These are phyloP conservation scores for Lamellibrachia satsuma DNA, from an alignment of 2,888 invertebrate genomes.

Conservation along the genomic window DNA sequence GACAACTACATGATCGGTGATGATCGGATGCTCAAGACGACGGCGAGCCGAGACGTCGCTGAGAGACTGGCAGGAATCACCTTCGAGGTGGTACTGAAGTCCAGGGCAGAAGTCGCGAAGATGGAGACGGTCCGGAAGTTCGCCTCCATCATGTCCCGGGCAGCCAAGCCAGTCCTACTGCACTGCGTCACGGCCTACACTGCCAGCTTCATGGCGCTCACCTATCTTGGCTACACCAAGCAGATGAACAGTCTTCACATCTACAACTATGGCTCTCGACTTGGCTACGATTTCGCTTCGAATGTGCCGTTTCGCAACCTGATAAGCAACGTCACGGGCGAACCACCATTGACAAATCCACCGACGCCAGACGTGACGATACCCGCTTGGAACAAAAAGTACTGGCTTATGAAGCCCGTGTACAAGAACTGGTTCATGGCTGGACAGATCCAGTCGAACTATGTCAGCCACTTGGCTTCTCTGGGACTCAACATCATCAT, in stretches of 20 bases:
- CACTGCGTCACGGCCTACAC: slow-evolving; percentile 37
- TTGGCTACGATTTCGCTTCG: background rate
- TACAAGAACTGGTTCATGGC: slow-evolving; percentile 52
- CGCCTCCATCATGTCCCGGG: background rate
- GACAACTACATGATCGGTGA: background rate
- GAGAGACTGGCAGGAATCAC: background rate
- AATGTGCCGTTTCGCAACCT: background rate
- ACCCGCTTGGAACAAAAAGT: slow-evolving; percentile 46
- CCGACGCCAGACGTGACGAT: background rate
- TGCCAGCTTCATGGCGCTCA: background rate
- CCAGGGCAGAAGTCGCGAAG: background rate
- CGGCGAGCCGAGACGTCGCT: background rate
- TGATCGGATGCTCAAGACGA: background rate
- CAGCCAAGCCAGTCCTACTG: slow-evolving; percentile 43
- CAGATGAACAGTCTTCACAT: background rate
- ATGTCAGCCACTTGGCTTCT: slow-evolving; percentile 41
- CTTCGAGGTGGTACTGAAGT: background rate
- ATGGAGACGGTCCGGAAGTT: background rate
- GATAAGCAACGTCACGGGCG: background rate
- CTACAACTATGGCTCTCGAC: background rate
- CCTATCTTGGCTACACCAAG: slow-evolving; percentile 38
- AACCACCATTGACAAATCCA: background rate
- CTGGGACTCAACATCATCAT: slow-evolving; percentile 50
- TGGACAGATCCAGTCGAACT: slow-evolving; percentile 52
- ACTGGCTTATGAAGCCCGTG: slow-evolving; percentile 54